These are phyloP conservation scores for Pantherophis alleghaniensis DNA, from an alignment of 2,797 vertebrate species.

Conservation along the genomic window DNA sequence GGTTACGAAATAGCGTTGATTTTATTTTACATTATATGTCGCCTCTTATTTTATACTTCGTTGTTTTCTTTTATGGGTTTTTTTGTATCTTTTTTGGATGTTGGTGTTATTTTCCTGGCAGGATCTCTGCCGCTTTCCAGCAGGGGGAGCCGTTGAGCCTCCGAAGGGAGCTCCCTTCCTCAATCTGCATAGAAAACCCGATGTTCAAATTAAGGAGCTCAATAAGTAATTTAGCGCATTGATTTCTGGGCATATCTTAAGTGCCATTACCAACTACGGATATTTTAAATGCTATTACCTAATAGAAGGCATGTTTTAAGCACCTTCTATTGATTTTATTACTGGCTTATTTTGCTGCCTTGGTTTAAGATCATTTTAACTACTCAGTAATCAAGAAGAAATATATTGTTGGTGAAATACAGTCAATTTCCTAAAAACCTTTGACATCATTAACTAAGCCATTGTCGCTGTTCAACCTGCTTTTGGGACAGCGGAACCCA, in stretches of 20 bases:
- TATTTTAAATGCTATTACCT: constrained; percentile 88
- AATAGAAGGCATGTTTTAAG: constrained; percentile 85
- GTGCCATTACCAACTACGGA: constrained; percentile 84
- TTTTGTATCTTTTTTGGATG: background rate
- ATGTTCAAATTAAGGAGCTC: constrained; percentile 85
- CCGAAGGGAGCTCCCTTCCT: constrained; percentile 69
- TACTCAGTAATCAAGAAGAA: constrained; percentile 82
- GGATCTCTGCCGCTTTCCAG: constrained; percentile 55
- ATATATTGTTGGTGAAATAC: constrained; percentile 80
- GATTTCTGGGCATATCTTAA: constrained; percentile 83
- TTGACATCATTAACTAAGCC: constrained; percentile 82
- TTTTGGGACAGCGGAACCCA: constrained; percentile 48
- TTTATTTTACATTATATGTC: background rate
- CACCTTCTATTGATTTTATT: constrained; percentile 86
- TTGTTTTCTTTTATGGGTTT: background rate
- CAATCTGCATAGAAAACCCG: constrained; percentile 81
- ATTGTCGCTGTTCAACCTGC: constrained; percentile 79
- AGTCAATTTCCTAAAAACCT: constrained; percentile 83
- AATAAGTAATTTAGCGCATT: constrained; percentile 86
- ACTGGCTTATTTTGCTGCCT: constrained; percentile 84
- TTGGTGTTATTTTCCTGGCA: constrained; percentile 12
- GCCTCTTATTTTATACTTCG: background rate
- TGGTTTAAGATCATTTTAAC: constrained; percentile 85
- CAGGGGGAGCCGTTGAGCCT: constrained; percentile 75
- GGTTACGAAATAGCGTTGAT: background rate